Evolutionary conservation across 2,797 vertebrate genomes (phyloP).

Genomic region (Lacerta viridis): DNA sequence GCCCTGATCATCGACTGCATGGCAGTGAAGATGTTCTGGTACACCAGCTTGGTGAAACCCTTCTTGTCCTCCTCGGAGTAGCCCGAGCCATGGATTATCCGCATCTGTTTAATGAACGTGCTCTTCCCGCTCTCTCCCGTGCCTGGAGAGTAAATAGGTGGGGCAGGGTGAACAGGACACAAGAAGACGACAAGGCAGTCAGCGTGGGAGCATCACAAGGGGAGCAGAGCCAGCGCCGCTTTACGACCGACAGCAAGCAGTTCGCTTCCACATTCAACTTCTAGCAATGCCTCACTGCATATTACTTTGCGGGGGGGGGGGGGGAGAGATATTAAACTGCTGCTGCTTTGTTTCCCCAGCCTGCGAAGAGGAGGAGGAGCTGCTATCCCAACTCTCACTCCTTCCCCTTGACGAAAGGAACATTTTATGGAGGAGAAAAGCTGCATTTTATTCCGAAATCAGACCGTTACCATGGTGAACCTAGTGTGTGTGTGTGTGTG

Average conservation of each 20-base stretch:
- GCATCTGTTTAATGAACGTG: conserved; percentile 99
- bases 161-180: accelerated
- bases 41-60: conserved; percentile 96
- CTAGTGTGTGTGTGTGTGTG: background rate
- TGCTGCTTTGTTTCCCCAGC: background rate
- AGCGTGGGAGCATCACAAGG: too few relatives aligned
- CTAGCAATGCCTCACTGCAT: background rate
- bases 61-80: conserved; percentile 98
- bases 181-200: background rate
- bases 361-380: background rate
- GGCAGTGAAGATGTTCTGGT: conserved; percentile 99
- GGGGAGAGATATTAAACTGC: background rate
- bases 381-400: background rate
- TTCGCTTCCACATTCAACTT: background rate
- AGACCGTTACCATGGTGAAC: background rate
- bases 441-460: background rate
- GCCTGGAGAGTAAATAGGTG: conserved; percentile 79
- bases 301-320: background rate
- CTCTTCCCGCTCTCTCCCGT: conserved; percentile 99
- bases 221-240: too few relatives aligned
- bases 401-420: background rate
- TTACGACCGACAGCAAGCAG: background rate
- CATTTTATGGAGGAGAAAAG: background rate
- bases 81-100: conserved; percentile 97
- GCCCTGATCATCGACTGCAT: conserved; percentile 99